phyloP scores from a whole-genome alignment of 2,113 vertebrate genomes.

The Muscicapa adusta region DNA sequence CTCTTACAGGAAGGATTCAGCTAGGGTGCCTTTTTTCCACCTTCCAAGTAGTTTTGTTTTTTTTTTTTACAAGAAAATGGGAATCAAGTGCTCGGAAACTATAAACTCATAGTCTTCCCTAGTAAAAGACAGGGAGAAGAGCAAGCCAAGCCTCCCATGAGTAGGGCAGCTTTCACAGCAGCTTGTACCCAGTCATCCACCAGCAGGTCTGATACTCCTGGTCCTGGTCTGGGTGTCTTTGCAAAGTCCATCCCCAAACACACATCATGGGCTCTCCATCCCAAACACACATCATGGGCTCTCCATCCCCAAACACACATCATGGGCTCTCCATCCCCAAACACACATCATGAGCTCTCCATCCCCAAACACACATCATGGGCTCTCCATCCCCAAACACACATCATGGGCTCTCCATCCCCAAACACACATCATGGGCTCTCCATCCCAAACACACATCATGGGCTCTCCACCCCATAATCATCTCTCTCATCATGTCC shows the following conservation, averaged over 20 bases:
- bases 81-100: neutral
- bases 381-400: neutral
- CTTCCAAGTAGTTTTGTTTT: neutral
- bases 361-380: neutral
- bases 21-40: neutral
- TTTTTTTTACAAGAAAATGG: neutral
- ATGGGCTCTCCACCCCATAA: neutral
- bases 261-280: neutral
- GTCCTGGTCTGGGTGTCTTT: neutral
- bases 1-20: neutral
- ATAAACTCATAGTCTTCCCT: neutral
- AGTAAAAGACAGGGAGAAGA: neutral
- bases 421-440: neutral
- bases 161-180: neutral
- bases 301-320: neutral
- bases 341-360: neutral
- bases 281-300: neutral
- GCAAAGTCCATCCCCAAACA: neutral
- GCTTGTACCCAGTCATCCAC: neutral
- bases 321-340: neutral
- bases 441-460: neutral
- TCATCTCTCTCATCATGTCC: neutral
- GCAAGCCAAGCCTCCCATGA: neutral
- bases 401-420: neutral
- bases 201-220: neutral